Percentiles rank a stretch among this genome's conserved stretches.
Evolutionary conservation across 2,113 vertebrate genomes (phyloP).

Genomic region (Potamarius usumacintae): DNA sequence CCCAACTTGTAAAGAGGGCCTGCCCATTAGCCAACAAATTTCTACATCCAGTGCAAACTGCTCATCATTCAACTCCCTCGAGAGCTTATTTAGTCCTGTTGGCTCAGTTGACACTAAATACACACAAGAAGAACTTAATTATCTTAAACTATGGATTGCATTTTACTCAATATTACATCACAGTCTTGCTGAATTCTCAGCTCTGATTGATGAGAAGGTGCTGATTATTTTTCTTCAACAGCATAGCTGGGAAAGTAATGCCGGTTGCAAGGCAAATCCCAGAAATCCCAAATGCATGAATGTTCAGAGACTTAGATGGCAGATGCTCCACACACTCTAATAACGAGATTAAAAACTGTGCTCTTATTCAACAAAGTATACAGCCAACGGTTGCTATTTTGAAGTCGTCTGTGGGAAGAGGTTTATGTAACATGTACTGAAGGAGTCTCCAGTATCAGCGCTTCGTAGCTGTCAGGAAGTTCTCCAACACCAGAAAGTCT

Average conservation of each 20-base stretch:
- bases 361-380: not conserved
- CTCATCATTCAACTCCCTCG: not conserved
- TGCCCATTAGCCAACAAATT: not conserved
- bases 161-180: not conserved
- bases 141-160: not conserved
- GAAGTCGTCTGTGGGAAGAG: too few species aligned
- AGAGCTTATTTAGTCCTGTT: not conserved
- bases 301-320: not conserved
- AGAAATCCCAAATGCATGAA: too few species aligned
- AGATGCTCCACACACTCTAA: not conserved
- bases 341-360: not conserved
- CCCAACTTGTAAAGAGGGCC: not conserved
- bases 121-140: not conserved
- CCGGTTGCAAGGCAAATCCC: not conserved
- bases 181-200: not conserved
- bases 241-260: not conserved
- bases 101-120: not conserved
- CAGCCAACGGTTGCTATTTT: not conserved
- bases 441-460: not conserved
- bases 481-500: not conserved
- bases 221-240: not conserved
- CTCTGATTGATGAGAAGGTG: not conserved
- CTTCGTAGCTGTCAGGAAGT: not conserved
- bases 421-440: not conserved
- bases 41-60: not conserved